Evolutionary conservation across 2,888 invertebrate genomes (phyloP), one percentile per base, ranked within the genome.

Genomic region (Drosophila siamana): DNA sequence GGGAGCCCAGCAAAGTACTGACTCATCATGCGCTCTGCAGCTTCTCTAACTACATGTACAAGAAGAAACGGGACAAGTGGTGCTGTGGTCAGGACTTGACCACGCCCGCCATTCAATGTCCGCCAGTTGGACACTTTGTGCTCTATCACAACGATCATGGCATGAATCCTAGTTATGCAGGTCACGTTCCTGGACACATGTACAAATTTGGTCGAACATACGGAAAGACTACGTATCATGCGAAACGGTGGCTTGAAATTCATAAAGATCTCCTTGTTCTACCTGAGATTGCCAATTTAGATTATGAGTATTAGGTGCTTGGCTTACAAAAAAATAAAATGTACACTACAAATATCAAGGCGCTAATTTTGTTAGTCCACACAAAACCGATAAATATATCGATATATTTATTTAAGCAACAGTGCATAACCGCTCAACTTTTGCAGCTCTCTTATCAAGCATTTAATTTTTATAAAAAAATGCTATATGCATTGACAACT

Each of bases 201-300:
- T 96, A 95, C 92, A 94, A 95, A 46, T 95, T 94, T 92, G 96
- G 96, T 6, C 95, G 95, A 90, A 96, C 96, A 0, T 96, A 94
- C 90, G 96, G 95, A 19, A 95, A 94, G 78, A 95, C 95, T 84
- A 95, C 96, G 0, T 93, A 94, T 80, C 94, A 96, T 87, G 96
- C 96, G 0, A 96, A 96, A 89, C 92, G 95, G 70, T 96, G 96
- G 95, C 92, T 96, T 47, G 93, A 95, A 44, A 65, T 82, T 28
- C 90, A 90, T 56, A 89, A 88, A 52, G 80, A 85, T 61, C 88
- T 82, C 28, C 56, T 56, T 2, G 41, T 80, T 2, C 57, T 88
- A n/a, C 86, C 88, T n/a, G 86, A 86, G 15, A 80, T 88, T 43
- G 66, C 85, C 4, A 80, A 80, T 48, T 36, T 80, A 22, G 71